Evolutionary conservation across 2,113 vertebrate species (phyloP), one percentile per base, ranked within the genome.

Genomic region (Ctenodactylus gundi): DNA sequence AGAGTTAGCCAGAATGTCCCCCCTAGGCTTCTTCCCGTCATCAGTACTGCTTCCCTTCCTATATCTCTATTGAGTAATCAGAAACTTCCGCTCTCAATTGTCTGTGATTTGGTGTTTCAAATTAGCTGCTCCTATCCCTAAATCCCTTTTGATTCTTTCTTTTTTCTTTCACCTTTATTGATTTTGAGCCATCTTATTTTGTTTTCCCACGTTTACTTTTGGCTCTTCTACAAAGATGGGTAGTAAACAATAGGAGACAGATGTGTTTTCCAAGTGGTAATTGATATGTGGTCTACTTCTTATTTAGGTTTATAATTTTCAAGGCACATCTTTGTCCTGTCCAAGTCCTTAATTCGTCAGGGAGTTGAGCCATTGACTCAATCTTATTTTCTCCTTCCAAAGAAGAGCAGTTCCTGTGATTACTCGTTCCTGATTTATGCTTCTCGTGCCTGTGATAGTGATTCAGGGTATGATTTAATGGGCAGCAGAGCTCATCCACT

Each of bases 311-410:
- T 62, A 94, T 93, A 84, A 27, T 91, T 95, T 94, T 92, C 57
- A 75, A 46, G 44, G 67, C 57, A 77, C 17, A 36, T 88, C 34
- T 53, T 85, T 88, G 58, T 80, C 77, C 36, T 76, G 31, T 57
- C 51, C 49, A 94, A 85, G n/a, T 41, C 68, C 64, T 85, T 76
- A 88, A 78, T 90, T 90, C 46, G 4, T 91, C 73, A n/a, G 58
- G 44, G 67, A 86, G 5, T 92, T 60, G 73, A 76, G 60, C 65
- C 83, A 29, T 64, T 84, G 58, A 96, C 44, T 96, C 62, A 82
- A 7, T 88, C 82, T 82, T 78, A 78, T 84, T 95, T 92, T 83
- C 76, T 95, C 58, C 94, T 93, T 95, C 58, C 70, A 95, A 85
- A 86, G 83, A 93, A 88, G n/a, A 89, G 34, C 44, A 46, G 64